Evolutionary conservation across 2,797 vertebrate species (phyloP), one percentile per base, ranked within the genome.

Genomic region (Micropoecilia bifurca): DNA sequence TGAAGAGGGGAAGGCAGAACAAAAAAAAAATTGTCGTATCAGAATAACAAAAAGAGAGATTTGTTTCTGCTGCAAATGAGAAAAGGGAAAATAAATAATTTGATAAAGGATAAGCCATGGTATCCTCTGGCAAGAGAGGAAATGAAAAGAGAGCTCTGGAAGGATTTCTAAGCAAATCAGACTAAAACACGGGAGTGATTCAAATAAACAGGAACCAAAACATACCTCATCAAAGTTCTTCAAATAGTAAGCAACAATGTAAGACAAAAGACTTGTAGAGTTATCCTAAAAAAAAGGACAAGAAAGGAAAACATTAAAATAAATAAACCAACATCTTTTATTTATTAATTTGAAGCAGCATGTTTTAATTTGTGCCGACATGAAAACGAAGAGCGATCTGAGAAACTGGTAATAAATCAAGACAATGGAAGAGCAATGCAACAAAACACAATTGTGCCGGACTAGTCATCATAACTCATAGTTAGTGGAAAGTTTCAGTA

Each of bases 181-280:
- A 88, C 81, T 87, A 85, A 90, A 93, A 92, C 88, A 90, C 77
- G 91, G 88, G 94, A 92, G 85, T 88, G 82, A 94, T 90, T 94
- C 87, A 93, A 95, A 95, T 85, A 95, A 96, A 96, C 95, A 96
- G 90, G 90, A 94, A 95, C 87, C 87, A 90, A 94, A 90, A 96
- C 96, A 95, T 95, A 99, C 98, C 97, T 99, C 97, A 95, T 99
- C 97, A 96, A 99, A 99, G 95, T 99, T 97, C 90, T 95, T 97
- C 85, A 99, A 96, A 95, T 99, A 99, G 95, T 99, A 99, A 71
- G 97, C 97, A 89, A 99, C 98, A 59, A 98, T 97, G 87, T 98
- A 99, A 33, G 96, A 98, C 71, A 99, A 95, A 92, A 99, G 97
- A 93, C 97, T 99, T 91, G 95, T 96, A 91, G 97, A 98, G 93